These are phyloP conservation scores for Ophiodon elongatus DNA, from an alignment of 2,113 vertebrate genomes.

Conservation along the genomic window DNA sequence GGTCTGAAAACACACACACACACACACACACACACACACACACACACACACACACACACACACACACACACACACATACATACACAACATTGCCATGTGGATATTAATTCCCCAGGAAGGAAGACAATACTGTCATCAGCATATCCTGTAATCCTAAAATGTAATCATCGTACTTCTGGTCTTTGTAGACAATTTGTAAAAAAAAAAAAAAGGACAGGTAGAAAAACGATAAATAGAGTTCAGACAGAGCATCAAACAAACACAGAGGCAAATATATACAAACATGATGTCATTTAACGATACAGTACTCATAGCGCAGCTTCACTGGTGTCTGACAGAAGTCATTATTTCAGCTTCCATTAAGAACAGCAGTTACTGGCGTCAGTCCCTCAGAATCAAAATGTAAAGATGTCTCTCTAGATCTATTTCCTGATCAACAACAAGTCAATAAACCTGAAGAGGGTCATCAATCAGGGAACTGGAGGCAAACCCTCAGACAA, in stretches of 20 bases:
- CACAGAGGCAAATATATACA: neutral
- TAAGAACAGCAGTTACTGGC: too few species aligned
- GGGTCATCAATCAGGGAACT: too few species aligned
- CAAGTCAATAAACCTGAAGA: neutral
- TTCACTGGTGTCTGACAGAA: too few species aligned
- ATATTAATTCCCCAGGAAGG: neutral
- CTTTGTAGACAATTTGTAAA: neutral
- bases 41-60: neutral
- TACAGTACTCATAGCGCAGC: neutral
- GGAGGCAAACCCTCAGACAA: too few species aligned
- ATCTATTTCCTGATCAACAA: too few species aligned
- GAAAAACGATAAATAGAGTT: neutral
- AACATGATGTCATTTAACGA: neutral
- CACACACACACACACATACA: neutral
- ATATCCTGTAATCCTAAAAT: neutral
- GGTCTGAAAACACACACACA: constrained; percentile 80
- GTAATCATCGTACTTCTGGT: neutral
- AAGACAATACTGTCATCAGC: neutral
- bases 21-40: neutral
- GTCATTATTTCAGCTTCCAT: too few species aligned
- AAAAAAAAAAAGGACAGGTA: neutral
- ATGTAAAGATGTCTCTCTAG: too few species aligned
- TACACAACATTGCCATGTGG: neutral
- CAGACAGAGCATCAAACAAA: neutral
- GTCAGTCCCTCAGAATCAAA: too few species aligned